Evolutionary conservation across 1,140 invertebrate genomes (phyloP).

Genomic region (Stenopsyche tienmushanensis): DNA sequence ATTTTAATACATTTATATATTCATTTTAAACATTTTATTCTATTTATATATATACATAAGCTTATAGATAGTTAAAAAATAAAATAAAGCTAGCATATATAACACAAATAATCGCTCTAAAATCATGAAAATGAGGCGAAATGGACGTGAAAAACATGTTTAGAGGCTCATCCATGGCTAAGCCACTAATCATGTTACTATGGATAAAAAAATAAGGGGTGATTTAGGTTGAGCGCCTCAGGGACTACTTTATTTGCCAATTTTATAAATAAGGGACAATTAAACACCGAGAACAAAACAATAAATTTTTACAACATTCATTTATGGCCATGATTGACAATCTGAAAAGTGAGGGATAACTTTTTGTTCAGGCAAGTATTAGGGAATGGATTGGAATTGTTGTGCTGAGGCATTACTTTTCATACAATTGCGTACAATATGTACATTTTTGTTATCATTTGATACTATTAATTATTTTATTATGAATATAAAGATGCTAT

Average conservation of each 20-base stretch:
- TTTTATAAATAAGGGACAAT: slow-evolving; percentile 28
- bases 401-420: too few species aligned
- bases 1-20: too few species aligned
- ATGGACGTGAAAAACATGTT: slow-evolving; percentile 34
- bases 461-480: too few species aligned
- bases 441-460: too few species aligned
- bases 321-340: slow-evolving; percentile 10
- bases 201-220: slow-evolving; percentile 32
- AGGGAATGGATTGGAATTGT: too few species aligned
- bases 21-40: too few species aligned
- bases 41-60: too few species aligned
- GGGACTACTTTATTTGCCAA: slow-evolving; percentile 20
- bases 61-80: slow-evolving; percentile 5
- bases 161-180: slow-evolving; percentile 17
- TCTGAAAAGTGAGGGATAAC: slow-evolving; percentile 5
- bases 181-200: slow-evolving; percentile 16
- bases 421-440: too few species aligned
- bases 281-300: slow-evolving; percentile 30
- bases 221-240: slow-evolving; percentile 42
- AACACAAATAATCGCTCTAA: background rate
- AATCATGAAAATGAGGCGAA: slow-evolving; percentile 37
- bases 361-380: too few species aligned
- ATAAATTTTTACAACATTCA: slow-evolving; percentile 22
- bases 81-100: background rate
- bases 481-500: too few species aligned